Conservation (phyloP, 2,888 invertebrate genomes). For the Boloria euphrosyne region DNA sequence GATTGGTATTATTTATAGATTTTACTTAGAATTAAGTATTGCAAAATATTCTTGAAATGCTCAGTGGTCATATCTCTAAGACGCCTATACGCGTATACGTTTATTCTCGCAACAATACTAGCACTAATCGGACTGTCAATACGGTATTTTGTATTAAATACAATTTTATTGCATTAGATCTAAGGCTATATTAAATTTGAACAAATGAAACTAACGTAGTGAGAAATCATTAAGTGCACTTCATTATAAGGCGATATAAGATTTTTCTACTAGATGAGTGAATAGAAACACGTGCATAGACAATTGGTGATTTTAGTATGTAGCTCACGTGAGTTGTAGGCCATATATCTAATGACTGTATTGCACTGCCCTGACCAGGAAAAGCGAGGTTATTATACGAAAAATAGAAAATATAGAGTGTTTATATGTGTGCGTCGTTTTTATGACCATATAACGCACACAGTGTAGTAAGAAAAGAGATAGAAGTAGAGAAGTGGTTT, state of each 20-base stretch:
- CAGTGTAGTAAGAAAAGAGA: no score
- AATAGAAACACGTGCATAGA: constrained; percentile 30
- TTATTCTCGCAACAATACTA: constrained; percentile 27
- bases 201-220: constrained; percentile 64
- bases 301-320: constrained; percentile 3
- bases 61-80: constrained; percentile 46
- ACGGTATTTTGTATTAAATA: constrained; percentile 33
- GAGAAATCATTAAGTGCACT: constrained; percentile 78
- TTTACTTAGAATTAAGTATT: constrained; percentile 7
- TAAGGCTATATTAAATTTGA: constrained; percentile 51
- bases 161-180: constrained; percentile 41
- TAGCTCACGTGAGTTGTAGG: constrained; percentile 9
- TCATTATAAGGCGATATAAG: constrained; percentile 51
- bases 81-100: constrained; percentile 43
- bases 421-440: no score
- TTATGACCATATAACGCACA: no score
- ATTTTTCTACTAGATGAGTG: constrained; percentile 23
- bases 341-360: no score
- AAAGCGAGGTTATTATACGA: background rate
- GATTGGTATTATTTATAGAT: constrained; percentile 1
- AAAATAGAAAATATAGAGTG: background rate
- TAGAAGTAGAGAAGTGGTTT: no score
- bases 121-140: constrained; percentile 9
- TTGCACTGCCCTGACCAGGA: background rate
- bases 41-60: constrained; percentile 30